Evolutionary conservation across 2,888 invertebrate species (phyloP), one percentile per base, ranked within the genome.

Genomic region (Stenotaenia linearis): DNA sequence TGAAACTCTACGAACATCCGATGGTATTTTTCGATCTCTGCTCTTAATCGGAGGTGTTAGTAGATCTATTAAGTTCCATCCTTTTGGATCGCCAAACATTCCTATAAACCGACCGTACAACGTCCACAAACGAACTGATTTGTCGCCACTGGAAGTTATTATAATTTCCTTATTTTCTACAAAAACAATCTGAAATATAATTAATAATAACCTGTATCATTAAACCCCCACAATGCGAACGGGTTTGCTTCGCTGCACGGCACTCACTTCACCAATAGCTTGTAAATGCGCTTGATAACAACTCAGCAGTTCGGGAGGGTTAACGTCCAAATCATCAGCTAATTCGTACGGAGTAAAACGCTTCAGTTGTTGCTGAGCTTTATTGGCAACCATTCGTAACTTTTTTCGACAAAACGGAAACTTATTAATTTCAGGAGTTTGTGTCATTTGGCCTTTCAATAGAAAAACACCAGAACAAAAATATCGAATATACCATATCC

Each of bases 81-180:
- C 61, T 15, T 61, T 28, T 12, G 78, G 61, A 56, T 78, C 78
- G 23, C 78, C 78, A 78, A 78, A 78, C 6, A 35, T 61, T 28
- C 61, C 61, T 18, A 78, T 56, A 21, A 37, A 78, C 30, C 61
- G 23, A 21, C 78, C 78, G 15, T 56, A 28, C 30, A 78, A 18
- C 12, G 28, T 78, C 37, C 40, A 78, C 7, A 78, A 18, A 30
- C 78, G 56, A 30, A 78, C 23, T 12, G 61, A 30, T 23, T 56
- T 0, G 18, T 78, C 78, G 10, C 28, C 7, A n/a, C 61, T 61
- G 0, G 30, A 50, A 30, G 78, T 78, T 0, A 78, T n/a, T 15
- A 78, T 21, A n/a, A 78, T 3, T 30, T 30, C 18, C 10, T 32
- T 56, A 1, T 1, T 10, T 61, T 78, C 78, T 1, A 78, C 18